Base-by-base conservation (phyloP, 2,888 invertebrate genomes). In the Zhengitettix transpicula region DNA sequence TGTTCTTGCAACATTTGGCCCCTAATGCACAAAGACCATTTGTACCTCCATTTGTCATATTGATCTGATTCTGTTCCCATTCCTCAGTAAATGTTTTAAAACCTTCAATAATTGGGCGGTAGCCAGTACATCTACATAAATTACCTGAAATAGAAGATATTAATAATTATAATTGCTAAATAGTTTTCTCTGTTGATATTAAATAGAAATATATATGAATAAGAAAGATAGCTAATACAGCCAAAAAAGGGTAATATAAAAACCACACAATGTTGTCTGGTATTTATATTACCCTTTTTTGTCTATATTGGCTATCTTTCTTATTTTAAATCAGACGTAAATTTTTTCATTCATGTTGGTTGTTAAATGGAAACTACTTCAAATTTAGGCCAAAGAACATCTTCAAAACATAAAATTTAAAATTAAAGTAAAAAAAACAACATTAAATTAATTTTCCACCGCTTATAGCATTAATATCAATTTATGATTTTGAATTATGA, bases 71-170 rank as follows among this genome's bases (percentile, higher is more conserved):
- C 62, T 68, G 71, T 70, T 83, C 82, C 83, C 83, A 87, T 66
- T 84, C 86, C 70, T 87, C 85, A 0, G 84, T 84, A 66, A 94
- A 91, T 0, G 89, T 87, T 74, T 83, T 85, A 67, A 87, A 92
- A 0, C 91, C 93, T 72, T 95, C 93, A 56, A 95, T 81, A 61
- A 96, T 96, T 0, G 96, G 89, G 65, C 96, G 79, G 68, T 96
- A 96, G 0, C 96, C 96, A 0, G 96, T 96, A 71, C 96, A 96
- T 62, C 96, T 81, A 67, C 95, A 96, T 11, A 96, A 75, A 67
- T 82, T 82, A n/a, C 81, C 81, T 78, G 47, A 47, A n/a, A 47
- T 14, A n/a, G 5, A 47, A 47, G n/a, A 7, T 47, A n/a, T 47
- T 5, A 28, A 28, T 28, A 28, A 28, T 28, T 28, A 28, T 28